Base-by-base conservation (phyloP, 2,113 vertebrate genomes). In the Tyto alba region DNA sequence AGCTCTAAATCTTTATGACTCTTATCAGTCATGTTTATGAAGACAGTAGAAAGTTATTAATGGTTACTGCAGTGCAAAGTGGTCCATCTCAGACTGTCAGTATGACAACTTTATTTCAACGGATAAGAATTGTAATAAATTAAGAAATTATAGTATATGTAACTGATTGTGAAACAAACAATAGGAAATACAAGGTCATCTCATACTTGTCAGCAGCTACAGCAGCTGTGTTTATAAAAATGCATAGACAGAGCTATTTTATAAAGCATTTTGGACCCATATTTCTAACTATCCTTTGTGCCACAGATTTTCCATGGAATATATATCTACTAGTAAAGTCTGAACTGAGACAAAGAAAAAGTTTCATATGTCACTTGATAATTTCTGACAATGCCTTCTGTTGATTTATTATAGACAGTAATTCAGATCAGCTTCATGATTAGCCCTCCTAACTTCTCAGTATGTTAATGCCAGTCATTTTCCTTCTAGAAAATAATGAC, bases 21-120 rank as follows among this genome's bases (percentile, higher is more conserved):
- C 38, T 83, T 88, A 95, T 97, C 75, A 96, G 95, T 97, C 88
- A 97, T 53, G 48, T 96, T 98, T 97, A 98, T 96, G 88, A 96
- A 96, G 76, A 88, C 66, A 97, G 93, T 75, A 88, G 62, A 90
- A 96, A 80, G 74, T 96, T 97, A 86, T 89, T 96, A 97, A 95
- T 78, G 80, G 57, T 94, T 94, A 74, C 69, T 96, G n/a, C 36
- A 92, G 72, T 64, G 60, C 78, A 79, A 68, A 92, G 68, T 66
- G 30, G 93, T 89, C 85, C 48, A 69, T 85, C 68, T 95, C 50
- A 95, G 79, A 86, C 87, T 93, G 29, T 94, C 68, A 75, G 59
- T 91, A 93, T 85, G 93, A 96, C 52, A 87, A 56, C 78, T 95
- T 96, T 95, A 95, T 97, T 97, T 75, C 88, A 95, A 36, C 82